phyloP scores from a whole-genome alignment of 2,888 invertebrate species.

The Apamea epomidion region DNA sequence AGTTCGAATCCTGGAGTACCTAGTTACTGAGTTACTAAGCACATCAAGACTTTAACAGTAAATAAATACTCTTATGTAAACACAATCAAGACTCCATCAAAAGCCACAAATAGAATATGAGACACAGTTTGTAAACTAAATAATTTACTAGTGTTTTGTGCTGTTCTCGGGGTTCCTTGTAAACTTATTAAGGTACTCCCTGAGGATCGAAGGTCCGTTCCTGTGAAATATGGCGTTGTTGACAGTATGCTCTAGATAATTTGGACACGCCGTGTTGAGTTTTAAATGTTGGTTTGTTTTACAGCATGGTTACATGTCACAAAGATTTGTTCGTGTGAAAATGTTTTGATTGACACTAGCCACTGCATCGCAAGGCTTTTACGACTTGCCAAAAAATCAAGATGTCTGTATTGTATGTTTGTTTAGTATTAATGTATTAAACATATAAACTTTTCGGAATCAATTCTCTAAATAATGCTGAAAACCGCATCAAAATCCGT shows the following conservation, averaged over 20 bases:
- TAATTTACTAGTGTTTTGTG: slow-evolving; percentile 70
- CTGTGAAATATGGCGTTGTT: slow-evolving; percentile 70
- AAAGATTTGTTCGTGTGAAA: not conserved
- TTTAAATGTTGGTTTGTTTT: slow-evolving; percentile 2
- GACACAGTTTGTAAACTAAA: slow-evolving; percentile 67
- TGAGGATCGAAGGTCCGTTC: slow-evolving; percentile 52
- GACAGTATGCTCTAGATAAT: slow-evolving; percentile 66
- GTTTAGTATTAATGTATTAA: no score
- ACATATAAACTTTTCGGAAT: no score
- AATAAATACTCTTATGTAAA: slow-evolving; percentile 56
- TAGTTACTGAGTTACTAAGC: not conserved
- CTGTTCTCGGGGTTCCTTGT: slow-evolving; percentile 46
- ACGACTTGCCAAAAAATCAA: no score
- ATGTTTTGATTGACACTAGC: not conserved
- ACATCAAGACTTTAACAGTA: slow-evolving; percentile 27
- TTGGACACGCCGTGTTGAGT: not conserved
- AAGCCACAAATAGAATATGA: slow-evolving; percentile 62
- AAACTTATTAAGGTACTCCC: slow-evolving; percentile 62
- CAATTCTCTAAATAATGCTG: no score
- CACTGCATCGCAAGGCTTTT: not conserved
- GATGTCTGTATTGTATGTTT: not conserved
- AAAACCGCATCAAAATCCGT: no score
- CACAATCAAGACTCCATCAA: slow-evolving; percentile 59
- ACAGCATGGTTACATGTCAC: no score
- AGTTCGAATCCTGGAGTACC: not conserved